Evolutionary conservation across 2,888 invertebrate genomes (phyloP), one percentile per base, ranked within the genome.

Genomic region (Xestobium rufovillosum): DNA sequence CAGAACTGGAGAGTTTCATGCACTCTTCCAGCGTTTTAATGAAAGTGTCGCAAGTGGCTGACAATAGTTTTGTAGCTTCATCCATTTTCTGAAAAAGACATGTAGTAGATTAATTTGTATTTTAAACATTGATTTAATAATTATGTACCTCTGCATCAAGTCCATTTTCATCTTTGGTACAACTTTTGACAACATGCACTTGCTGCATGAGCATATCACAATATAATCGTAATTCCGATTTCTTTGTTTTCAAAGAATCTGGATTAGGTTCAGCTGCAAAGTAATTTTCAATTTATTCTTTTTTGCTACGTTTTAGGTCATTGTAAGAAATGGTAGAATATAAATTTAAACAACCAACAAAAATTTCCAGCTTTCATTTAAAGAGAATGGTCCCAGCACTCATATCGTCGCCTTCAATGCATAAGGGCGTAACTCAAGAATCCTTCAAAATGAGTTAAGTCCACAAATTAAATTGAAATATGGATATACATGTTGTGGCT

Each of bases 171-270:
- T 63, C 61, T 42, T 65, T 72, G 6, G 75, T 73, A 38, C 78
- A 78, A 61, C 75, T 76, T 61, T 81, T 82, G 1, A 83, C 73
- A 37, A 75, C 76, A 67, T 85, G 84, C 2, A 84, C 83, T 67
- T 86, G 86, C 61, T 87, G 86, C 83, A 85, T 84, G 53, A 87
- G 68, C 26, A 86, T 69, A 63, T 87, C 86, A 69, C 85, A 85
- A 61, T 85, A 86, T 16, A 86, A 68, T 44, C 83, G 68, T 45
- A 87, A 65, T 60, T 87, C 86, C 4, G 83, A 82, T 57, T 83
- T 82, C 60, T 85, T 85, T 32, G 78, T 72, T 56, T 76, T 76
- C 44, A 85, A 63, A 19, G 76, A 70, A 52, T 73, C 76, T 9
- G 72, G 70, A 49, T 73, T 75, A 41, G 70, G 65, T 47, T 73